A percentile compares a stretch with the other conserved stretches of the same genome.
Evolutionary conservation across 2,888 invertebrate species (phyloP).

Genomic region (Limnephilus rhombicus): DNA sequence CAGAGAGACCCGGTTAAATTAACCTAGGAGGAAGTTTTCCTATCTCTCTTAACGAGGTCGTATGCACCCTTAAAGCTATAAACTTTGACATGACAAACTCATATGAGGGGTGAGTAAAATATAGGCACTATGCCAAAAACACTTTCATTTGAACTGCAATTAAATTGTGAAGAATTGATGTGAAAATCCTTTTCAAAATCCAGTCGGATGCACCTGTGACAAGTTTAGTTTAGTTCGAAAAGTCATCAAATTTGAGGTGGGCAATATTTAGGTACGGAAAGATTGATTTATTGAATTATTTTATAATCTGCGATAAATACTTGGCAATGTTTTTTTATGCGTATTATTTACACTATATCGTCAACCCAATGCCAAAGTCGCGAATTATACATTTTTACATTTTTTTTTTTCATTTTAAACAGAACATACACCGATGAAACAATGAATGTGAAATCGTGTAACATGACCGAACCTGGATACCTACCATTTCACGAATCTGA

Average conservation of each 20-base stretch:
- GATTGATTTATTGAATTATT: not conserved
- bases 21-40: not conserved
- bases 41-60: not conserved
- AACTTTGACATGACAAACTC: not conserved
- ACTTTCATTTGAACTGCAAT: not conserved
- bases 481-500: too few species aligned
- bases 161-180: not conserved
- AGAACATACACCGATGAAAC: too few species aligned
- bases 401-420: too few species aligned
- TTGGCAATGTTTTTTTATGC: not conserved
- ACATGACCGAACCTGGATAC: too few species aligned
- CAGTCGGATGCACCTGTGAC: not conserved
- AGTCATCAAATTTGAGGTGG: not conserved
- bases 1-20: not conserved
- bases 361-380: too few species aligned
- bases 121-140: not conserved
- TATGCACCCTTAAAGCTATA: not conserved
- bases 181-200: not conserved
- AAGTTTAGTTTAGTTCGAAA: not conserved
- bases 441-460: too few species aligned
- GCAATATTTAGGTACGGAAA: not conserved
- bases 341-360: too few species aligned
- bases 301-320: not conserved
- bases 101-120: not conserved
- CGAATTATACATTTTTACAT: too few species aligned